phyloP scores from a whole-genome alignment of 1,140 invertebrate genomes.

The Drosophila pandora region DNA sequence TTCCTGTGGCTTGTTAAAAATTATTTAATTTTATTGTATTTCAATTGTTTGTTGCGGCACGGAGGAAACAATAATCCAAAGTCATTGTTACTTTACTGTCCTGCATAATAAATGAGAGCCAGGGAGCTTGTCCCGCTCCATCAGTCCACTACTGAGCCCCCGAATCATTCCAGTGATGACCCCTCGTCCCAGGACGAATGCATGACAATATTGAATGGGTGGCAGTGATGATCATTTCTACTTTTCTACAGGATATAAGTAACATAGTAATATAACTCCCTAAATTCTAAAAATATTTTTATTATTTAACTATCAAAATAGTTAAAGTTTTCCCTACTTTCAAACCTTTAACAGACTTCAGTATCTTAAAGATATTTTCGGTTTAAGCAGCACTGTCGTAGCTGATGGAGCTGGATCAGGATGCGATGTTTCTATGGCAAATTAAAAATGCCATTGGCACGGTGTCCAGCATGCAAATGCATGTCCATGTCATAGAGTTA shows the following conservation, averaged over 20 bases:
- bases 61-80: conserved; percentile 59
- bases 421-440: conserved; percentile 50
- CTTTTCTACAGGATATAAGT: too few relatives aligned
- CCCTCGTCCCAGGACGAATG: conserved; percentile 19
- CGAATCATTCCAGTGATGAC: not conserved
- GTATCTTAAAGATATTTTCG: not conserved
- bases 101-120: conserved; percentile 22
- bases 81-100: conserved; percentile 45
- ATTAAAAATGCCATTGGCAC: conserved; percentile 77
- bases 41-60: conserved; percentile 72
- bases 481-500: conserved; percentile 78
- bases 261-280: too few relatives aligned
- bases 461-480: conserved; percentile 45
- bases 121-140: not conserved
- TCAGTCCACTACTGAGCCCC: not conserved
- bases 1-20: conserved; percentile 78
- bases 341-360: not conserved
- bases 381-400: conserved; percentile 14
- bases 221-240: too few relatives aligned
- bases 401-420: conserved; percentile 17
- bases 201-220: conserved; percentile 8
- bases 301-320: too few relatives aligned
- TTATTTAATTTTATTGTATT: conserved; percentile 79
- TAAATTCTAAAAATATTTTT: too few relatives aligned
- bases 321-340: too few relatives aligned